Evolutionary conservation across 2,797 vertebrate species (phyloP).

Genomic region (Sebastes diaconus): DNA sequence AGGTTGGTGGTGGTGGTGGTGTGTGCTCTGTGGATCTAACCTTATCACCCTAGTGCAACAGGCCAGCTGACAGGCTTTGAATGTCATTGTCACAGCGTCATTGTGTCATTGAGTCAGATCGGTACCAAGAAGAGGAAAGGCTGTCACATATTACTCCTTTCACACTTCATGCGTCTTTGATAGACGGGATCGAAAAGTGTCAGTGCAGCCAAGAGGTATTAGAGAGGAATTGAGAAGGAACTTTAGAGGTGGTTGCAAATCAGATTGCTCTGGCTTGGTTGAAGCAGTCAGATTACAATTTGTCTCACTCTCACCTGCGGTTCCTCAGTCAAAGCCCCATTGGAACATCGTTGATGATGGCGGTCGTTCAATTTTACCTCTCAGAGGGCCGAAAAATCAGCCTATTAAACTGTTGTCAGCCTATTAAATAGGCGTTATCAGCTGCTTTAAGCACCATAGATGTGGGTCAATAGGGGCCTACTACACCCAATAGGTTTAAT

Average conservation of each 20-base stretch:
- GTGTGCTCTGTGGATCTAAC: conserved; percentile 16
- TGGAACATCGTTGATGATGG: not conserved
- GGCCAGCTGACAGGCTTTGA: conserved; percentile 32
- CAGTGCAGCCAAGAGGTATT: not conserved
- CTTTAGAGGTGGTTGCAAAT: not conserved
- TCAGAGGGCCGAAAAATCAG: not conserved
- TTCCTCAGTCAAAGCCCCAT: not conserved
- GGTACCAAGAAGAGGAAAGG: not conserved
- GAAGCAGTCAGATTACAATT: not conserved
- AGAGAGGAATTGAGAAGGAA: not conserved
- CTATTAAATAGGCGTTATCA: too few relatives aligned
- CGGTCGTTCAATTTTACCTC: not conserved
- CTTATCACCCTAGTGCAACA: conserved; percentile 11
- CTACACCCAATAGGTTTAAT: too few relatives aligned
- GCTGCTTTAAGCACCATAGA: too few relatives aligned
- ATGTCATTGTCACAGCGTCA: conserved; percentile 37
- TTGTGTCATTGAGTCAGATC: conserved; percentile 25
- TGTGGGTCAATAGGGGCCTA: too few relatives aligned
- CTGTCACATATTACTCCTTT: conserved; percentile 3
- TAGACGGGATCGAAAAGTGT: not conserved
- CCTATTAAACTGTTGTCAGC: too few relatives aligned
- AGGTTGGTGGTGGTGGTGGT: not conserved
- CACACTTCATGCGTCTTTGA: not conserved
- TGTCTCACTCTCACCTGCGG: not conserved
- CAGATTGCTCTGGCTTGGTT: not conserved